Conservation (phyloP, 2,888 invertebrate genomes). For the Drosophila putrida region DNA sequence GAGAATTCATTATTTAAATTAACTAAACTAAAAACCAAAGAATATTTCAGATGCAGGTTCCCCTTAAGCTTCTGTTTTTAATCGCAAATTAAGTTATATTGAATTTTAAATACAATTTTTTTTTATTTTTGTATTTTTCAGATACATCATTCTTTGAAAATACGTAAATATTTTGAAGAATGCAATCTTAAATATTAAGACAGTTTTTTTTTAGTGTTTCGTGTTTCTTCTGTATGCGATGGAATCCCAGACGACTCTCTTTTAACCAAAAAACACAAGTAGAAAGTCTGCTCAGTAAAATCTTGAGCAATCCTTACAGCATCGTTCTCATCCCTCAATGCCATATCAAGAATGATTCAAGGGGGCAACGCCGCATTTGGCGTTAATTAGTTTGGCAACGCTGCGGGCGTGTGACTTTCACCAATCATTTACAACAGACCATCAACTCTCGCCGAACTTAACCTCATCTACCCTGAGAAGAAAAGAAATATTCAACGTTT, state of each 20-base stretch:
- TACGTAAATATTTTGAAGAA: too few species aligned
- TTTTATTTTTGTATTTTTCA: too few species aligned
- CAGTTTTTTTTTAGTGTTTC: too few species aligned
- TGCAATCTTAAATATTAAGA: not conserved
- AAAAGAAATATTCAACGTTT: conserved; percentile 26
- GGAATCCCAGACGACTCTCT: not conserved
- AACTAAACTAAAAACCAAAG: too few species aligned
- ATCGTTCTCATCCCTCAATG: not conserved
- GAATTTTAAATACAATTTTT: too few species aligned
- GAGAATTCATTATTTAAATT: too few species aligned
- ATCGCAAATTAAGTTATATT: too few species aligned
- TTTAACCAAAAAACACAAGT: not conserved
- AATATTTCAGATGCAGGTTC: too few species aligned
- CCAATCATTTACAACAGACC: conserved; percentile 67
- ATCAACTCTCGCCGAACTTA: conserved; percentile 21
- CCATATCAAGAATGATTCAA: conserved; percentile 9
- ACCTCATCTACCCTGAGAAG: not conserved
- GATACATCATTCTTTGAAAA: too few species aligned
- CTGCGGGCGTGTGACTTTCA: conserved; percentile 71
- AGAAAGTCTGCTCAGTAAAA: conserved; percentile 2
- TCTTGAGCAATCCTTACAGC: conserved; percentile 23
- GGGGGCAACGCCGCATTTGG: conserved; percentile 64
- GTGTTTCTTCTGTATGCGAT: not conserved
- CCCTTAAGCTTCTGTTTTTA: too few species aligned
- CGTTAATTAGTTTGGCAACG: conserved; percentile 77